Conservation (phyloP, 2,888 invertebrate species). For the Apotomis turbidana region DNA sequence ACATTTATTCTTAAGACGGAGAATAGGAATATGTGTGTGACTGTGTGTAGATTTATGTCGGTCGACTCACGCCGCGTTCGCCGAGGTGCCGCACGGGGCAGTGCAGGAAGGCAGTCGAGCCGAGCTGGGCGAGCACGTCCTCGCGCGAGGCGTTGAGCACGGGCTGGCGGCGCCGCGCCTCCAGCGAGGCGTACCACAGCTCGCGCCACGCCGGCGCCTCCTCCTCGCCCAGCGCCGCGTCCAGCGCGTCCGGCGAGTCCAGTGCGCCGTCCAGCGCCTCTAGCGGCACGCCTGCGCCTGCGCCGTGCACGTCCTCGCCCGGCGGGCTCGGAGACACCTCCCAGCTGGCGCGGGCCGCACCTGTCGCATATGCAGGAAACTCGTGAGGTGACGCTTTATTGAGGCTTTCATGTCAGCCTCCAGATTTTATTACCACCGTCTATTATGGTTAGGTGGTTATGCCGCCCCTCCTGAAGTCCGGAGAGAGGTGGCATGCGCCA, state of each 20-base stretch:
- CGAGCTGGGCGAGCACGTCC: constrained; percentile 90
- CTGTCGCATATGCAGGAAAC: not conserved
- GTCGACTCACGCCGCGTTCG: constrained; percentile 86
- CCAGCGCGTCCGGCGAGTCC: constrained; percentile 64
- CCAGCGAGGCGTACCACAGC: constrained; percentile 83
- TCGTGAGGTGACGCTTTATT: too few species aligned
- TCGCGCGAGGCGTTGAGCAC: constrained; percentile 89
- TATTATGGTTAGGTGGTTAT: too few species aligned
- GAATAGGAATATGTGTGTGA: too few species aligned
- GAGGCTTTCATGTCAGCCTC: too few species aligned
- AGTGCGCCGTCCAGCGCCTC: constrained; percentile 64
- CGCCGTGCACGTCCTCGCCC: constrained; percentile 43
- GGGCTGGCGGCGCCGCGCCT: constrained; percentile 73
- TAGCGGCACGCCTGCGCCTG: constrained; percentile 53
- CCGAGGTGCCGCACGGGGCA: constrained; percentile 90
- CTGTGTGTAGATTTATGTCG: too few species aligned
- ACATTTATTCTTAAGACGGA: too few species aligned
- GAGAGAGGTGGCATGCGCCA: too few species aligned
- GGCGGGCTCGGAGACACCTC: constrained; percentile 42
- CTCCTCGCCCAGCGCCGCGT: constrained; percentile 61
- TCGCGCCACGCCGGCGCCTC: constrained; percentile 84
- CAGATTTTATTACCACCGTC: too few species aligned
- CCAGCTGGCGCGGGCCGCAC: constrained; percentile 36
- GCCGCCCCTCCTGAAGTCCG: too few species aligned
- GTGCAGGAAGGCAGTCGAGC: constrained; percentile 90